Evolutionary conservation across 2,113 vertebrate genomes (phyloP), one percentile per base, ranked within the genome.

Genomic region (Atrichornis clamosus): DNA sequence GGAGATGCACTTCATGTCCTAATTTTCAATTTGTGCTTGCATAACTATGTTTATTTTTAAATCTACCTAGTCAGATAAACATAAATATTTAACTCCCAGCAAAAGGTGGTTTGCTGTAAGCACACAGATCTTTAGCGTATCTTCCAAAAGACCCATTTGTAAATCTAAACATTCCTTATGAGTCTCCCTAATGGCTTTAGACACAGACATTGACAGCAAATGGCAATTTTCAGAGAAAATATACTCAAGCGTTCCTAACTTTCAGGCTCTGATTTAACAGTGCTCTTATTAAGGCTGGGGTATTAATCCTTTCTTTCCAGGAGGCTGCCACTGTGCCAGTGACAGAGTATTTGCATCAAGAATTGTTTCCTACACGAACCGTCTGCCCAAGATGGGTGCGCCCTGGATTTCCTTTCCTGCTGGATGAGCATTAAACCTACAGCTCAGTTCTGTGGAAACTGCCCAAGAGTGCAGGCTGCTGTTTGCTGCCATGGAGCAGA

Each of bases 41-140:
- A 69, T 87, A 68, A 89, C 27, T 76, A 67, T 35, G 37, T 85
- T 88, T 90, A 75, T 80, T 94, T 96, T 86, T 41, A 86, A 63
- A 67, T 83, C 47, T 84, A 26, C 58, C 56, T 72, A 28, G 53
- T 91, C 65, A 84, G 64, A 77, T 30, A 88, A 92, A 93, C 53
- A 58, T 14, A 76, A 73, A 50, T 70, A 89, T 64, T 50, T 49
- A 90, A 87, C 11, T n/a, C 52, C 13, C 62, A 93, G 55, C 33
- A 74, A 83, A 93, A 70, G 30, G 39, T 1, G 4, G 52, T 60
- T 83, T 28, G 23, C 59, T 53, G 42, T 33, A 46, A 47, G 53
- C 42, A 74, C 23, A 21, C 2, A 24, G 28, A 80, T 60, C 65
- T 56, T 84, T 10, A 81, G n/a, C 14, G 4, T 53, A 41, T 35